A percentile compares a stretch with the other conserved stretches of the same genome.
phyloP scores from a whole-genome alignment of 92 coral and sea anemone species.

The Epizoanthus fatuus region DNA sequence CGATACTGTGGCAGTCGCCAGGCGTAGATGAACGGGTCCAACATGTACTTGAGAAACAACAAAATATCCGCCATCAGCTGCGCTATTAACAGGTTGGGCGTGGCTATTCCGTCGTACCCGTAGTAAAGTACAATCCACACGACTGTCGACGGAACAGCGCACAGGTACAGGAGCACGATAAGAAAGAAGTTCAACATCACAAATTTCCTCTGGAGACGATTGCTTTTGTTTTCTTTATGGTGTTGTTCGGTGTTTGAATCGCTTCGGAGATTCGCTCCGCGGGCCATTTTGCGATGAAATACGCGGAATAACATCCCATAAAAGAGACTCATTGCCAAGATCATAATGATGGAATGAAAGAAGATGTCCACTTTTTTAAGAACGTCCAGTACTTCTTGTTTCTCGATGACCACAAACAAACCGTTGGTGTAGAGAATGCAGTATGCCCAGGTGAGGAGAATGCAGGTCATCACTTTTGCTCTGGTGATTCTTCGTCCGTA shows the following conservation, averaged over 20 bases:
- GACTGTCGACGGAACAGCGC: background rate
- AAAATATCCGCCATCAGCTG: background rate
- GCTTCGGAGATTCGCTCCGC: background rate
- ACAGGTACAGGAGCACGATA: background rate
- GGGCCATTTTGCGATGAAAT: conserved; percentile 1
- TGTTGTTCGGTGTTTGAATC: background rate
- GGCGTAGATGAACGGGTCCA: conserved; percentile 15
- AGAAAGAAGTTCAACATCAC: conserved; percentile 5
- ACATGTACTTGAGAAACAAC: background rate
- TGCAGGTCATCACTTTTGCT: background rate
- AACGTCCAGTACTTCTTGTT: background rate
- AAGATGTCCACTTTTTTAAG: background rate
- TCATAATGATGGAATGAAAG: background rate
- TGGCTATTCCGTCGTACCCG: background rate
- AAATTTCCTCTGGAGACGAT: background rate
- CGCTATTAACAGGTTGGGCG: background rate
- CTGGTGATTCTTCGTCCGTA: background rate
- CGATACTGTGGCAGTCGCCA: conserved; percentile 22
- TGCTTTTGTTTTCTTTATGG: background rate
- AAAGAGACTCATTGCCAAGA: background rate
- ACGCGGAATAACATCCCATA: background rate
- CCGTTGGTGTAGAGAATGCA: background rate
- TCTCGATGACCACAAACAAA: background rate
- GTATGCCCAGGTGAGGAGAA: background rate
- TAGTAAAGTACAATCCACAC: background rate